Percentiles rank a stretch among this genome's conserved stretches.
These are phyloP conservation scores for Mesocentrotus franciscanus DNA, from an alignment of 53 echinoderm and acorn worm genomes.

Conservation along the genomic window DNA sequence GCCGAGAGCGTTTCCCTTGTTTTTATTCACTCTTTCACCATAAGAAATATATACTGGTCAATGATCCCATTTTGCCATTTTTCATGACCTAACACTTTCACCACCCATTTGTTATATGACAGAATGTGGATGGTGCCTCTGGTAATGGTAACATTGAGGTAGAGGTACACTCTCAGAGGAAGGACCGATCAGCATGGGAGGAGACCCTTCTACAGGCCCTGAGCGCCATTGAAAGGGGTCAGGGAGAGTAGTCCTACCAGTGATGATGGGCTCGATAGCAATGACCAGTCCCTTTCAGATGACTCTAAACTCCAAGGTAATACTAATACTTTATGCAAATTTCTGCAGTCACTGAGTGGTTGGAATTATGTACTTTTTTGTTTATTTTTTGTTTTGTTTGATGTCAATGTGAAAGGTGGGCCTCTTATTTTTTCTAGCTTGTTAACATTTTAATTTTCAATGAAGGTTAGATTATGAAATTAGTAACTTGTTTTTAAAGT, in stretches of 20 bases:
- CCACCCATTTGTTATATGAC: neutral
- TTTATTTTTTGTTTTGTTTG: too few relatives aligned
- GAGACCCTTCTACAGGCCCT: slow-evolving; percentile 66
- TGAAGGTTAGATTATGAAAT: neutral
- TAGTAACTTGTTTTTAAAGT: neutral
- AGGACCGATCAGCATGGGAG: slow-evolving; percentile 63
- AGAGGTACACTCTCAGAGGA: slow-evolving; percentile 59
- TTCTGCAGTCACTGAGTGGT: neutral
- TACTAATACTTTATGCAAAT: neutral
- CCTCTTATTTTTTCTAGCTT: too few relatives aligned
- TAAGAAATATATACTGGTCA: neutral
- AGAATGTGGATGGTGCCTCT: slow-evolving; percentile 41
- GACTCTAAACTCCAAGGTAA: slow-evolving; percentile 49
- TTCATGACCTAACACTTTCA: neutral
- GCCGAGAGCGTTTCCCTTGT: too few relatives aligned
- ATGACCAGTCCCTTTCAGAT: slow-evolving; percentile 44
- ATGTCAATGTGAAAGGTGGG: too few relatives aligned
- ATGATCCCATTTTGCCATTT: neutral
- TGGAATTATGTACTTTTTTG: neutral
- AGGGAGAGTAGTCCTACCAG: slow-evolving; percentile 40
- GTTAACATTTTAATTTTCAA: neutral
- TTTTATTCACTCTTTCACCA: too few relatives aligned
- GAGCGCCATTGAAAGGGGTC: slow-evolving; percentile 62
- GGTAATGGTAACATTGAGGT: slow-evolving; percentile 58
- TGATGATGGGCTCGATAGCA: slow-evolving; percentile 38